A percentile compares a stretch with the other conserved stretches of the same genome.
phyloP scores from a whole-genome alignment of 1,140 invertebrate genomes.

The Philotrypesis tridentata region DNA sequence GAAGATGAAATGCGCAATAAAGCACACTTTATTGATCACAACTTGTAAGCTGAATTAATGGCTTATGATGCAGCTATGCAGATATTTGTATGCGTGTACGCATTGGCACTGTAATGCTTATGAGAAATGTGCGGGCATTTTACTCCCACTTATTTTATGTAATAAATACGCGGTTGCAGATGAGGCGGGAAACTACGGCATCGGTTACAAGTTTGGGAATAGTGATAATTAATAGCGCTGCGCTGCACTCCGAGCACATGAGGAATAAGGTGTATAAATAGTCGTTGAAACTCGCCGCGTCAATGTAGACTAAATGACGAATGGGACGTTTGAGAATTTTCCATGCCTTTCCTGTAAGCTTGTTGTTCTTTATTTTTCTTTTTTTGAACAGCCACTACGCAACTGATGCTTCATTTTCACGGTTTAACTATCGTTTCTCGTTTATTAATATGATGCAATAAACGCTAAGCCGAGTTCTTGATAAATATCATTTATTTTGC shows the following conservation, averaged over 20 bases:
- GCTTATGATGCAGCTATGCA: background rate
- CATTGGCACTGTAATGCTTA: too few species aligned
- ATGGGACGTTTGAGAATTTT: background rate
- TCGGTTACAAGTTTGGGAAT: slow-evolving; percentile 29
- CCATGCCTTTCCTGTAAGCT: background rate
- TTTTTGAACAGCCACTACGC: background rate
- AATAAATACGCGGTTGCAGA: background rate
- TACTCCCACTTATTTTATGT: background rate
- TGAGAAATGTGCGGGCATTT: background rate
- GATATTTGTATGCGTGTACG: background rate
- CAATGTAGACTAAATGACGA: slow-evolving; percentile 43
- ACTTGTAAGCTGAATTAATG: slow-evolving; percentile 1
- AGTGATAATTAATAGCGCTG: slow-evolving; percentile 37
- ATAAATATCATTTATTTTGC: slow-evolving; percentile 38
- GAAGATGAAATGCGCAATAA: slow-evolving; percentile 30
- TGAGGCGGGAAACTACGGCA: background rate
- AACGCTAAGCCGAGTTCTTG: background rate
- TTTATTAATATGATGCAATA: background rate
- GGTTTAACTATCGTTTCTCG: background rate
- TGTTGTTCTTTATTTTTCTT: background rate
- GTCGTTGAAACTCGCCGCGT: slow-evolving; percentile 31
- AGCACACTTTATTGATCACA: slow-evolving; percentile 22
- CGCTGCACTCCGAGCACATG: background rate
- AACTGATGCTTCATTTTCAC: background rate
- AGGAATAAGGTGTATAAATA: slow-evolving; percentile 34